These are phyloP conservation scores for Mongoloraphidia duomilia DNA, from an alignment of 2,888 invertebrate species.

Conservation along the genomic window DNA sequence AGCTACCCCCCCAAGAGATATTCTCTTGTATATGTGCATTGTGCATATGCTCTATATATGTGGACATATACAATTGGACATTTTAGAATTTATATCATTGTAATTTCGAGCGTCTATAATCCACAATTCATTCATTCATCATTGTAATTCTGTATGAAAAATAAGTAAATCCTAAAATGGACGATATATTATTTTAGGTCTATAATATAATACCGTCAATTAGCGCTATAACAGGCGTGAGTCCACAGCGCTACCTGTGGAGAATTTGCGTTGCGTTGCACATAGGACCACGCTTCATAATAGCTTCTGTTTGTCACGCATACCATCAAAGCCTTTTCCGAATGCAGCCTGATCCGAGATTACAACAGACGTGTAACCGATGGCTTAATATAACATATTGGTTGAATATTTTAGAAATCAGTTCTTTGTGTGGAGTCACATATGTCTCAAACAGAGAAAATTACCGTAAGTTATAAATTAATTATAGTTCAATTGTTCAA, in stretches of 20 bases:
- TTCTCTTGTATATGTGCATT: too few species aligned
- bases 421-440: constrained; percentile 78
- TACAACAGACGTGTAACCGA: constrained; percentile 30
- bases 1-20: too few species aligned
- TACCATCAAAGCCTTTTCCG: constrained; percentile 59
- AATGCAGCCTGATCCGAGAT: constrained; percentile 38
- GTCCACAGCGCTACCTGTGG: constrained; percentile 87
- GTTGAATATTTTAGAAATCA: constrained; percentile 73
- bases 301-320: constrained; percentile 74
- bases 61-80: too few species aligned
- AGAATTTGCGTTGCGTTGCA: constrained; percentile 83
- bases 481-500: too few species aligned
- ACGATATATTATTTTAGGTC: constrained; percentile 42
- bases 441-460: constrained; percentile 91
- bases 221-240: constrained; percentile 88
- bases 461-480: constrained; percentile 59
- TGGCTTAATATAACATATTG: constrained; percentile 61
- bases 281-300: constrained; percentile 77
- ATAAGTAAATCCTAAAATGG: too few species aligned
- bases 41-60: too few species aligned
- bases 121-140: too few species aligned
- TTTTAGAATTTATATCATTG: too few species aligned
- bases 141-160: too few species aligned
- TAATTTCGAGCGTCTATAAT: too few species aligned
- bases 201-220: constrained; percentile 90